Conservation (phyloP, 2,113 vertebrate genomes). For the Chroicocephalus ridibundus region DNA sequence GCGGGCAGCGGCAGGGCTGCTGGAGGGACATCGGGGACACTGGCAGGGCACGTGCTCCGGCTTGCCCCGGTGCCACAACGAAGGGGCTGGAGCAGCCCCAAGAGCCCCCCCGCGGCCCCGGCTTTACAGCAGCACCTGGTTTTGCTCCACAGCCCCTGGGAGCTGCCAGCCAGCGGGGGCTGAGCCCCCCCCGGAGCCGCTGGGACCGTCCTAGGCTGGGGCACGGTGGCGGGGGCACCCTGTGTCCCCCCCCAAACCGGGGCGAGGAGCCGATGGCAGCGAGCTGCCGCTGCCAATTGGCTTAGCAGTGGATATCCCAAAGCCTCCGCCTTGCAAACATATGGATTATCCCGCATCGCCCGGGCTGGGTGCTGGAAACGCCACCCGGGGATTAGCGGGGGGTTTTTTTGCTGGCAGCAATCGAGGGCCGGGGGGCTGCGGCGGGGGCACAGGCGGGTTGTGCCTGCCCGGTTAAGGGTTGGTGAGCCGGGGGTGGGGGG, state of each 20-base stretch:
- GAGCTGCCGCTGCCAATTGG: conserved; percentile 11
- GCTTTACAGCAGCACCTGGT: not conserved
- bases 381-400: not conserved
- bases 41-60: too few relatives aligned
- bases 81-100: not conserved
- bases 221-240: not conserved
- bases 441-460: not conserved
- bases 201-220: accelerated
- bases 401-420: not conserved
- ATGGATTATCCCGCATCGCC: conserved; percentile 34
- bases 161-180: not conserved
- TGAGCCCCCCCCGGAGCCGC: not conserved
- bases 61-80: too few relatives aligned
- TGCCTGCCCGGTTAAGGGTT: accelerated
- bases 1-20: not conserved
- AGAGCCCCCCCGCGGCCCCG: accelerated
- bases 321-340: conserved; percentile 41
- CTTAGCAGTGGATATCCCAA: not conserved
- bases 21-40: too few relatives aligned
- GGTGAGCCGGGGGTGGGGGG: not conserved
- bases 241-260: accelerated
- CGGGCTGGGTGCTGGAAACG: not conserved
- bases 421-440: not conserved
- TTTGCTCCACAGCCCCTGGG: not conserved
- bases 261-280: not conserved